These are phyloP conservation scores for Drosophila cyrtoloma DNA, from an alignment of 2,888 invertebrate species.

Conservation along the genomic window DNA sequence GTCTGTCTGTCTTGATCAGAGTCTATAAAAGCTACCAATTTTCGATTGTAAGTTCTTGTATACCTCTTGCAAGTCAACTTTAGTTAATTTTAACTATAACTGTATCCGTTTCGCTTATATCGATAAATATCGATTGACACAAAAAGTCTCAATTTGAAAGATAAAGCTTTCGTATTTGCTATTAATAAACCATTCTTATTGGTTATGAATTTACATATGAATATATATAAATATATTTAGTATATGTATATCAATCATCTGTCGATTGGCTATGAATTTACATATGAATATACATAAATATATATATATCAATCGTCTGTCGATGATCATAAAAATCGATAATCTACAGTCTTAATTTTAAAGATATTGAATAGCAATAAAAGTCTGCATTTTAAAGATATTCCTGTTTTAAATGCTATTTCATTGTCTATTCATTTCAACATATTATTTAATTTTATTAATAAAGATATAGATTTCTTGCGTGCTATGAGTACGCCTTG, in stretches of 20 bases:
- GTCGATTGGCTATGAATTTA: not conserved
- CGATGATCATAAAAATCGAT: not conserved
- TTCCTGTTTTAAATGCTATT: not conserved
- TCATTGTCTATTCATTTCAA: not conserved
- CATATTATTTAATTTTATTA: not conserved
- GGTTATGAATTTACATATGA: no score
- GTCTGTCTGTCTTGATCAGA: rapidly evolving
- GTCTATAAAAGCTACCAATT: rapidly evolving
- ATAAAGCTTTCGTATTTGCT: not conserved
- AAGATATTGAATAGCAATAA: not conserved
- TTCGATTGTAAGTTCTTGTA: not conserved
- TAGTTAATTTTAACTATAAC: rapidly evolving
- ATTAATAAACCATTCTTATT: not conserved
- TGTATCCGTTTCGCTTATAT: not conserved
- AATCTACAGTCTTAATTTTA: not conserved
- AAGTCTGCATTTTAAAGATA: not conserved
- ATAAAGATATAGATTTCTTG: not conserved
- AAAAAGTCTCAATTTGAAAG: not conserved
- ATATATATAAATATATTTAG: no score
- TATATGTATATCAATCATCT: no score
- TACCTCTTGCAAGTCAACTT: not conserved
- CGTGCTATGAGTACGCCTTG: not conserved
- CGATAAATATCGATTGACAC: not conserved
- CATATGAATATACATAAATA: not conserved
- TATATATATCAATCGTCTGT: no score